Evolutionary conservation across 2,888 invertebrate genomes (phyloP).

Genomic region (Scrobipalpa atriplicella): DNA sequence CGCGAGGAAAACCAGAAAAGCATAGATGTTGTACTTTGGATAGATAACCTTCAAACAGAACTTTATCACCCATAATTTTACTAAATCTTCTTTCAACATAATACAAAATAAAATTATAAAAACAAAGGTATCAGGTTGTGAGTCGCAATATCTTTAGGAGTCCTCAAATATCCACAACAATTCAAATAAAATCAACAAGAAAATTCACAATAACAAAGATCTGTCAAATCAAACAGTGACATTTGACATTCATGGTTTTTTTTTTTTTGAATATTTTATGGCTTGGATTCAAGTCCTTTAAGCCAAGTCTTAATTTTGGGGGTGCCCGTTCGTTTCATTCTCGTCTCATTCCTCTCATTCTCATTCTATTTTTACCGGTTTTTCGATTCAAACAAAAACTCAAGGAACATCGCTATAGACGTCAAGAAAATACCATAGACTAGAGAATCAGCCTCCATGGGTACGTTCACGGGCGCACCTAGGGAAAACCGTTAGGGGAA

Average conservation of each 20-base stretch:
- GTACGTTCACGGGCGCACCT: too few species aligned
- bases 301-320: too few species aligned
- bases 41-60: constrained; percentile 73
- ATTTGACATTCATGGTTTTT: background rate
- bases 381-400: constrained; percentile 10
- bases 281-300: too few species aligned
- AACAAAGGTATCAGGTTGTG: background rate
- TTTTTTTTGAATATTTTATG: too few species aligned
- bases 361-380: background rate
- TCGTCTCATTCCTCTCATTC: background rate
- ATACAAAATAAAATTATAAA: constrained; percentile 38
- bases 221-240: background rate
- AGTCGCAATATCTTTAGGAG: background rate
- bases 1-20: constrained; percentile 69
- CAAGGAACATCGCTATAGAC: background rate
- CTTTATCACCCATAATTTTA: constrained; percentile 73
- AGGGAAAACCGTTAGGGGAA: too few species aligned
- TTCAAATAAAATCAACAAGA: background rate
- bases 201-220: constrained; percentile 14
- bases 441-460: constrained; percentile 35
- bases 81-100: constrained; percentile 64
- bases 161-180: background rate
- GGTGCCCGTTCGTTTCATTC: background rate
- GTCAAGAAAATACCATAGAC: constrained; percentile 44
- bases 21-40: constrained; percentile 73